Evolutionary conservation across 2,888 invertebrate species (phyloP).

Genomic region (Dione vanillae): DNA sequence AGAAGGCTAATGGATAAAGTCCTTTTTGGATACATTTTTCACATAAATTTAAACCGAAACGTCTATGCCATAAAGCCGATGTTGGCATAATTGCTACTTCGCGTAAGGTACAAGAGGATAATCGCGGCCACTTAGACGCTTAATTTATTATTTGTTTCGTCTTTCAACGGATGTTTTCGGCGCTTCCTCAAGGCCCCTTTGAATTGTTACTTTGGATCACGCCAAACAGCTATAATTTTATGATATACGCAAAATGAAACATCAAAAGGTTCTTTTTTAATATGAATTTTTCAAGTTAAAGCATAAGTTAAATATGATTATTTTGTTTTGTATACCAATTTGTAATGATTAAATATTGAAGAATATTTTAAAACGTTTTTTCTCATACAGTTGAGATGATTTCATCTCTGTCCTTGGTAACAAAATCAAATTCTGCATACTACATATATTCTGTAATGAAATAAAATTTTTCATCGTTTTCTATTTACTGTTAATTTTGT

Average conservation of each 20-base stretch:
- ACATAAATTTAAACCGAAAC: constrained; percentile 40
- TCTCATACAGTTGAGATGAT: background rate
- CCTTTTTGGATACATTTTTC: constrained; percentile 34
- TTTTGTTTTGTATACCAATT: constrained; percentile 10
- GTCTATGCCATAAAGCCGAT: constrained; percentile 13
- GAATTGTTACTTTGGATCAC: constrained; percentile 42
- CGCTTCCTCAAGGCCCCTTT: constrained; percentile 36
- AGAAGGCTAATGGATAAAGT: constrained; percentile 48
- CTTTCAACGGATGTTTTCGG: constrained; percentile 48
- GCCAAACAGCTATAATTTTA: constrained; percentile 36
- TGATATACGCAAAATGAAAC: constrained; percentile 27
- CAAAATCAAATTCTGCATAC: no score
- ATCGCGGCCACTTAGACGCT: constrained; percentile 50
- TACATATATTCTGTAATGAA: no score
- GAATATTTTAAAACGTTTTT: background rate
- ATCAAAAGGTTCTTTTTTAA: constrained; percentile 27
- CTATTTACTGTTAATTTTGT: no score
- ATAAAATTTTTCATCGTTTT: no score
- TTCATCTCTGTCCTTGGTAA: background rate
- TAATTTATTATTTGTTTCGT: constrained; percentile 52
- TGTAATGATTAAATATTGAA: background rate
- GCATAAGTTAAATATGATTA: background rate
- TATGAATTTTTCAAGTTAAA: no score
- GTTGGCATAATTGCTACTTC: constrained; percentile 27
- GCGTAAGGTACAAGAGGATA: constrained; percentile 45